phyloP scores from a whole-genome alignment of 1,140 invertebrate species.

The Drosophila bocki region DNA sequence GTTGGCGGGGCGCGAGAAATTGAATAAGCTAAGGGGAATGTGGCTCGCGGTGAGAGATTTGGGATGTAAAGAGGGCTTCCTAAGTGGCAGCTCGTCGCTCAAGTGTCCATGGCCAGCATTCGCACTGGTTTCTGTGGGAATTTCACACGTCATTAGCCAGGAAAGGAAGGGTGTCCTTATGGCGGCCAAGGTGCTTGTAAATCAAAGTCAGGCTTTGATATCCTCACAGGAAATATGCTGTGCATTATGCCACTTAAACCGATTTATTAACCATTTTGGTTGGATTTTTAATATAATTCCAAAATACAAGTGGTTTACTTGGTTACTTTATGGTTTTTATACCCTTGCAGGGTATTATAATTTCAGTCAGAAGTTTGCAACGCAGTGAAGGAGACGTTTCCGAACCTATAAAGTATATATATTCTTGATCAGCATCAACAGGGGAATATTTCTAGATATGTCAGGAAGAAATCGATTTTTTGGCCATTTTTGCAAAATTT shows the following conservation, averaged over 20 bases:
- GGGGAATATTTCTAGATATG: too few species aligned
- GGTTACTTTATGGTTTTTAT: too few species aligned
- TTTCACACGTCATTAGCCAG: conserved; percentile 76
- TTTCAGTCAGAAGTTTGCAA: too few species aligned
- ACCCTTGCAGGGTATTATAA: too few species aligned
- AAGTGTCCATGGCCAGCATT: conserved; percentile 48
- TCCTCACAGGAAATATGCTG: background rate
- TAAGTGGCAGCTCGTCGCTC: conserved; percentile 57
- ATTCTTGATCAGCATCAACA: too few species aligned
- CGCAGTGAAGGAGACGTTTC: too few species aligned
- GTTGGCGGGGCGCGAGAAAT: conserved; percentile 62
- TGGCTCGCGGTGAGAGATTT: conserved; percentile 5
- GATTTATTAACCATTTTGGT: background rate
- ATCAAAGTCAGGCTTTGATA: conserved; percentile 4
- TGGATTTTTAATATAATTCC: background rate
- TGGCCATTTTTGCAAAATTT: too few species aligned
- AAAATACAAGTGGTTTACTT: too few species aligned
- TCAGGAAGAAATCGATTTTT: too few species aligned
- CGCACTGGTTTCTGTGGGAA: conserved; percentile 42
- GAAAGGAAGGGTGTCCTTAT: conserved; percentile 7
- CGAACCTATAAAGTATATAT: too few species aligned
- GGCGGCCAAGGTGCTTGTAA: background rate
- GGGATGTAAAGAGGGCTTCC: conserved; percentile 8
- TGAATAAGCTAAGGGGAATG: conserved; percentile 52
- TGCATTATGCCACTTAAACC: background rate